Conservation (phyloP, 2,797 vertebrate genomes). For the Mus caroli region DNA sequence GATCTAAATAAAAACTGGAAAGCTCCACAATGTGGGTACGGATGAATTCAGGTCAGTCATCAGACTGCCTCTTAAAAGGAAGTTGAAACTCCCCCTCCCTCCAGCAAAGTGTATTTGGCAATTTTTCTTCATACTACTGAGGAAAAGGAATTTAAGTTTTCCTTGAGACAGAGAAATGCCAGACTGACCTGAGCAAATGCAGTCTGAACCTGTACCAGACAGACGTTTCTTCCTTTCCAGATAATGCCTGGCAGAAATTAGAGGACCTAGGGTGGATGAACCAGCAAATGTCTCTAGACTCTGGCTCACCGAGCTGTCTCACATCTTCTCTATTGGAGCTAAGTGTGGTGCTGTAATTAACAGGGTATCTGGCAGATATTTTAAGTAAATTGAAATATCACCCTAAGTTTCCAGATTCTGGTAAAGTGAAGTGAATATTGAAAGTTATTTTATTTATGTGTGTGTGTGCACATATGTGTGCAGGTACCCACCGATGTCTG, state of each 20-base stretch:
- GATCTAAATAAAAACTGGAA: neutral
- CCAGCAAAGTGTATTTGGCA: neutral
- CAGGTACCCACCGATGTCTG: neutral
- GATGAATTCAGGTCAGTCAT: neutral
- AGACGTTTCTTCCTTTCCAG: neutral
- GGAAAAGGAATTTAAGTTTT: conserved; percentile 4
- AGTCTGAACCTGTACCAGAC: neutral
- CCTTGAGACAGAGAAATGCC: neutral
- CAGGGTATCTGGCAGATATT: neutral
- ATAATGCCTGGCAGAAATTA: neutral
- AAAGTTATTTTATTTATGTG: neutral
- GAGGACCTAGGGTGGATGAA: neutral
- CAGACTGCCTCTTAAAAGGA: neutral
- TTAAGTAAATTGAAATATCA: neutral
- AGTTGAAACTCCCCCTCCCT: neutral
- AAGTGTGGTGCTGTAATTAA: neutral
- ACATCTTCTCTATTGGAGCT: neutral
- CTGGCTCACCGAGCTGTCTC: neutral
- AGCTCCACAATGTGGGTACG: neutral
- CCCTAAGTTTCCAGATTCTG: neutral
- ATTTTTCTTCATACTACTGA: neutral
- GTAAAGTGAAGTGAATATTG: neutral
- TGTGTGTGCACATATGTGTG: neutral
- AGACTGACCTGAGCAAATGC: neutral
- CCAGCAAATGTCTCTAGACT: neutral